Base-by-base conservation (phyloP, 2,888 invertebrate species). In the Chouioia cunea region DNA sequence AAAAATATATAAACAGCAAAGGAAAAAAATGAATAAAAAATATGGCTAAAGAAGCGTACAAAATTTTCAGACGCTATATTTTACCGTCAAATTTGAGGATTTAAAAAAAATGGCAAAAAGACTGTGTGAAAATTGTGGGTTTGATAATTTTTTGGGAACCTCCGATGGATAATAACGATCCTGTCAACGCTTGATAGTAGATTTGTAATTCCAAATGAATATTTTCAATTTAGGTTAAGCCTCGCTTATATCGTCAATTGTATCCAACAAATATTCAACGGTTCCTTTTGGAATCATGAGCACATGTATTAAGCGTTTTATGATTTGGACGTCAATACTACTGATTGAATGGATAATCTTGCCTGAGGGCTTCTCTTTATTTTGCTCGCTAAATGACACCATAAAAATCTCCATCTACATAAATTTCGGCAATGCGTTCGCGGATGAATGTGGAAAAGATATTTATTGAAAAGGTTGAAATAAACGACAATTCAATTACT, bases 31-130 rank as follows among this genome's bases (percentile, higher is more conserved):
- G 6, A 12, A 16, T 43, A 52, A 16, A 22, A 43, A 44, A 56
- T 6, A 20, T 18, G 44, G 20, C 18, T 10, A 52, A 62, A 48
- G 16, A 10, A 58, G 47, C 8, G 43, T 54, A 48, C 10, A 62
- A 66, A 56, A 56, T 47, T 56, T 43, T 4, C 60, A 56, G 56
- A 48, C 27, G 66, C 58, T 64, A 73, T 71, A 66, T 66, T 70
- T 71, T 36, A 60, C 57, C 48, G 46, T 48, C 66, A 54, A 73
- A 70, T 70, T 75, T 65, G 27, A 23, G 62, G 71, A 73, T 73
- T 73, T 71, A 69, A 63, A 36, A 36, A 36, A 36, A 36, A 36
- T 12, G 10, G 36, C 36, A 6, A 27, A 6, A 27, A 36, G 27
- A 4, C 3, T 27, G 27, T 27, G 27, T 27, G 27, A 27, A 27